Evolutionary conservation across 1,140 invertebrate species (phyloP).

Genomic region (Ips nitidus): DNA sequence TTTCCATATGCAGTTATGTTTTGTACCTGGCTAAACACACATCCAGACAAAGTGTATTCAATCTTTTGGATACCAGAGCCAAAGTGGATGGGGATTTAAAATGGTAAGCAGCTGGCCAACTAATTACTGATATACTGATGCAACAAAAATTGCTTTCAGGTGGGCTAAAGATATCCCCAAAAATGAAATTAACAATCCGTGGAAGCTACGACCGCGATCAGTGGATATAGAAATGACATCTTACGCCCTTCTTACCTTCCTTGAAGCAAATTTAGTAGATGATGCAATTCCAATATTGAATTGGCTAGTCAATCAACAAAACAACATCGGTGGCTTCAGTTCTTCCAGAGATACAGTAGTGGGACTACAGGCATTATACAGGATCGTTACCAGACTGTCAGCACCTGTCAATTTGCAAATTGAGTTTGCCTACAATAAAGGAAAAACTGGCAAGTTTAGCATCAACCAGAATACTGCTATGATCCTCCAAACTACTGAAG

Average conservation of each 20-base stretch:
- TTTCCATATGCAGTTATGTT: slow-evolving; percentile 76
- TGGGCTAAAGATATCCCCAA: slow-evolving; percentile 54
- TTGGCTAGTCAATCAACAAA: slow-evolving; percentile 75
- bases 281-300: slow-evolving; percentile 61
- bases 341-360: slow-evolving; percentile 72
- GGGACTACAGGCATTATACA: slow-evolving; percentile 65
- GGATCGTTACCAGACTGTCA: slow-evolving; percentile 56
- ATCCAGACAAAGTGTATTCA: slow-evolving; percentile 66
- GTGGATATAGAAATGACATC: slow-evolving; percentile 77
- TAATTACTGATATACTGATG: no score
- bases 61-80: slow-evolving; percentile 63
- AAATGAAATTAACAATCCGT: slow-evolving; percentile 55
- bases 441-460: slow-evolving; percentile 44
- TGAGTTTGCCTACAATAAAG: slow-evolving; percentile 47
- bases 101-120: slow-evolving; percentile 44
- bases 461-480: slow-evolving; percentile 53
- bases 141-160: slow-evolving; percentile 14
- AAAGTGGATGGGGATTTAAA: slow-evolving; percentile 54
- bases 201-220: slow-evolving; percentile 60
- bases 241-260: slow-evolving; percentile 68
- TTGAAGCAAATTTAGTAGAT: slow-evolving; percentile 61
- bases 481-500: slow-evolving; percentile 53
- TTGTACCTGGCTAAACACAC: slow-evolving; percentile 75
- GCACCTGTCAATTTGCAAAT: slow-evolving; percentile 48
- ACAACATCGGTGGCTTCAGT: slow-evolving; percentile 74